Conservation (phyloP, 1,140 invertebrate genomes). For the Choristoneura fumiferana region DNA sequence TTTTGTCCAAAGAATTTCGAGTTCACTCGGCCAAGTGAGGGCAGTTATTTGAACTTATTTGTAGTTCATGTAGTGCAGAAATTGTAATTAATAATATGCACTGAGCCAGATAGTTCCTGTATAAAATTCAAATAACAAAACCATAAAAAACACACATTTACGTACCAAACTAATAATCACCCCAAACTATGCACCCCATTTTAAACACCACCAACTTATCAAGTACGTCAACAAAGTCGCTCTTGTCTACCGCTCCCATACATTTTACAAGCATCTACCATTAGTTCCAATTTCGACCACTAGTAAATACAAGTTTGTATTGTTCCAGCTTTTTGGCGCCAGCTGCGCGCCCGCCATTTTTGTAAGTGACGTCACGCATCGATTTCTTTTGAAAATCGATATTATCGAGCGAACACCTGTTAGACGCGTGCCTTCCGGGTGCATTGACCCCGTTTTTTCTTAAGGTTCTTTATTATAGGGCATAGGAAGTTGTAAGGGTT, state of each 20-base stretch:
- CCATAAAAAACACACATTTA: conserved; percentile 35
- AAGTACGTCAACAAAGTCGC: neutral
- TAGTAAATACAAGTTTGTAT: neutral
- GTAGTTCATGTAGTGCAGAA: too few species aligned
- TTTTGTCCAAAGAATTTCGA: too few species aligned
- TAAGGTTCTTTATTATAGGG: conserved; percentile 22
- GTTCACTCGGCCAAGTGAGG: too few species aligned
- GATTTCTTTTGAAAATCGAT: conserved; percentile 60
- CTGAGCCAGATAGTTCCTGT: neutral
- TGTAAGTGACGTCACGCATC: conserved; percentile 59
- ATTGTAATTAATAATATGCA: too few species aligned
- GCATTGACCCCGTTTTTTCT: conserved; percentile 47
- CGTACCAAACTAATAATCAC: conserved; percentile 36
- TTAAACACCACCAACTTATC: conserved; percentile 35
- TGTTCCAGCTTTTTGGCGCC: conserved; percentile 33
- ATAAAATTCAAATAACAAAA: conserved; percentile 16
- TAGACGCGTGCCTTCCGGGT: conserved; percentile 54
- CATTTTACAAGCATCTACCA: neutral
- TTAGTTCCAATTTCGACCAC: conserved; percentile 4
- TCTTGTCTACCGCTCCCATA: neutral
- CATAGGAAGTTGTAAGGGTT: neutral
- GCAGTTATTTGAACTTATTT: too few species aligned
- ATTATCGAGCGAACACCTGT: conserved; percentile 67
- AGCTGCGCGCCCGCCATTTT: conserved; percentile 58
- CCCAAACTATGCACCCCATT: conserved; percentile 47